phyloP scores from a whole-genome alignment of 2,888 invertebrate species.

The Nephrotoma appendiculata region DNA sequence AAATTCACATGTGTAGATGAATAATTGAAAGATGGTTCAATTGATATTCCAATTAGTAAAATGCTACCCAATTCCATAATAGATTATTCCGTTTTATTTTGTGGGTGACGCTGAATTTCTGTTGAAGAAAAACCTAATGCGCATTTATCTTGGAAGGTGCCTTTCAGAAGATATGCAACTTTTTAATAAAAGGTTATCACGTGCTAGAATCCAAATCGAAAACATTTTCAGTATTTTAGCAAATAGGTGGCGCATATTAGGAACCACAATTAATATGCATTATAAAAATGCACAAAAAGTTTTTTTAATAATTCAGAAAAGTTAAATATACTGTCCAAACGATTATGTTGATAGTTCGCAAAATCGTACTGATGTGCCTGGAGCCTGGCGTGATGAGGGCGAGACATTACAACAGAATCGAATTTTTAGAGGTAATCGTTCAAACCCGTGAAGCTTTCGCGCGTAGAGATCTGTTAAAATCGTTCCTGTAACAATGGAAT shows the following conservation, averaged over 20 bases:
- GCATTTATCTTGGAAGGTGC: conserved; percentile 6
- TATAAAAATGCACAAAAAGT: conserved; percentile 5
- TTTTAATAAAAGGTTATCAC: conserved; percentile 8
- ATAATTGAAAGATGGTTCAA: neutral
- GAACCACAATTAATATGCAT: neutral
- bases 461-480: neutral
- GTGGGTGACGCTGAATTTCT: conserved; percentile 10
- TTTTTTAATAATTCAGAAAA: conserved; percentile 6
- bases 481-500: neutral
- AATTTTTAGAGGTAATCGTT: too few relatives aligned
- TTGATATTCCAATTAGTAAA: neutral
- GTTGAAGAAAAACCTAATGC: conserved; percentile 6
- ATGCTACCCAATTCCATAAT: neutral
- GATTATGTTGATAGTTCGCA: neutral
- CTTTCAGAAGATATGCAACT: neutral
- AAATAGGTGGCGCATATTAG: neutral
- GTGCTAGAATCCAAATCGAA: conserved; percentile 7
- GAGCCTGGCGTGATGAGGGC: too few relatives aligned
- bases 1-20: too few relatives aligned
- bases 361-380: neutral
- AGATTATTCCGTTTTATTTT: conserved; percentile 7
- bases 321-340: neutral
- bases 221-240: conserved; percentile 6
- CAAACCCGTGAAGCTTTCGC: neutral
- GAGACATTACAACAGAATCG: too few relatives aligned